Evolutionary conservation across 2,113 vertebrate species (phyloP), one percentile per base, ranked within the genome.

Genomic region (Andinoacara biseriatus): DNA sequence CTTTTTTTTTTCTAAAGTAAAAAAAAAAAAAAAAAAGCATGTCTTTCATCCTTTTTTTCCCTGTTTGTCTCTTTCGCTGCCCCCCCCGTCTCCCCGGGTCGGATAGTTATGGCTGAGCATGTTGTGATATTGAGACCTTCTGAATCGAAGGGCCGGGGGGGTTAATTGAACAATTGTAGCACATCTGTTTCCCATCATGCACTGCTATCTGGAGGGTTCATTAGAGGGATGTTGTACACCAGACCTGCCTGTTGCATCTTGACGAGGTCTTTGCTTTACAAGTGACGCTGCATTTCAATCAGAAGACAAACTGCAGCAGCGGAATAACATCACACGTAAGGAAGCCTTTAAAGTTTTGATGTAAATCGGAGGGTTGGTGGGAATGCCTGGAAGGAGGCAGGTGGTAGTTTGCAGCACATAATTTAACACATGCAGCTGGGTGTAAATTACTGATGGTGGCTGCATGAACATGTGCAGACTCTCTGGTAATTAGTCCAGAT

Each of bases 161-260:
- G 80, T 86, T 89, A 91, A 91, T 78, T 92, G 85, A 91, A 88
- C 85, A 87, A 82, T 78, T 91, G 88, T 57, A 58, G 54, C 81
- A 54, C 89, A 90, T 91, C 81, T 90, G 86, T 77, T 90, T 87
- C 87, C 82, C 87, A 86, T 90, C 88, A 84, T 92, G 63, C 79
- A 76, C 33, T 58, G 65, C 75, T 86, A 84, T 91, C 86, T 60
- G 31, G 80, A 74, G 82, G 72, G 61, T 81, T 89, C 85, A 90
- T 90, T 86, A 86, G 69, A 75, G 75, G 24, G 61, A 82, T 80
- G 67, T 65, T 76, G 24, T 78, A 72, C 49, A 72, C 43, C 24
- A 52, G 65, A 72, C 43, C 78, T 74, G 62, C 46, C 74, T 22
- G 1, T 76, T 72, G 83, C 43, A 74, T 84, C 61, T 84, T 14